Percentiles rank a stretch among this genome's conserved stretches.
phyloP scores from a whole-genome alignment of 2,888 invertebrate species.

The Gandaritis pyraliata region DNA sequence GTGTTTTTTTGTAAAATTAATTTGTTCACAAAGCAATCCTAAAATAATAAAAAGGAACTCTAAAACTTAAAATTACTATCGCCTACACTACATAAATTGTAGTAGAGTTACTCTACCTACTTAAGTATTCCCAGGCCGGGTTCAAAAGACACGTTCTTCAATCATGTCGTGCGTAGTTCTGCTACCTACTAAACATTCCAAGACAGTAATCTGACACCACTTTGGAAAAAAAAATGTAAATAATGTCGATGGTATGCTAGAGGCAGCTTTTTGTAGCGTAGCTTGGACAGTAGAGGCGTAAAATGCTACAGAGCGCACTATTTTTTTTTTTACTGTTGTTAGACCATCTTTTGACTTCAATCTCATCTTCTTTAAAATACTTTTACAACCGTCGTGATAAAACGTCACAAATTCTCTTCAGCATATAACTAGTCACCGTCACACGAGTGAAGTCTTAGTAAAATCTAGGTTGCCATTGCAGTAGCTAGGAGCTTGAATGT shows the following conservation, averaged over 20 bases:
- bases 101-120: conserved; percentile 10
- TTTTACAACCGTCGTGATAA: no score
- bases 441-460: no score
- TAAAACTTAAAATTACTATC: no score
- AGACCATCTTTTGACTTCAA: no score
- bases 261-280: conserved; percentile 60
- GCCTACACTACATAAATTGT: background rate
- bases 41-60: background rate
- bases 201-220: conserved; percentile 79
- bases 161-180: conserved; percentile 47
- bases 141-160: conserved; percentile 53
- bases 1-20: no score
- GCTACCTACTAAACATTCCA: conserved; percentile 70
- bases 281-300: conserved; percentile 18
- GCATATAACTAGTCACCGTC: no score
- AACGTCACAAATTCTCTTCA: no score
- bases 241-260: conserved; percentile 70
- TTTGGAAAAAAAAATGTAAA: conserved; percentile 72
- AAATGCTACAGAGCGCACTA: conserved; percentile 24
- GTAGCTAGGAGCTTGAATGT: no score
- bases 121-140: conserved; percentile 41
- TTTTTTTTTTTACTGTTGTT: no score
- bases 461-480: no score
- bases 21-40: background rate
- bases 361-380: no score